Evolutionary conservation across 2,888 invertebrate species (phyloP).

Genomic region (Nezara viridula): DNA sequence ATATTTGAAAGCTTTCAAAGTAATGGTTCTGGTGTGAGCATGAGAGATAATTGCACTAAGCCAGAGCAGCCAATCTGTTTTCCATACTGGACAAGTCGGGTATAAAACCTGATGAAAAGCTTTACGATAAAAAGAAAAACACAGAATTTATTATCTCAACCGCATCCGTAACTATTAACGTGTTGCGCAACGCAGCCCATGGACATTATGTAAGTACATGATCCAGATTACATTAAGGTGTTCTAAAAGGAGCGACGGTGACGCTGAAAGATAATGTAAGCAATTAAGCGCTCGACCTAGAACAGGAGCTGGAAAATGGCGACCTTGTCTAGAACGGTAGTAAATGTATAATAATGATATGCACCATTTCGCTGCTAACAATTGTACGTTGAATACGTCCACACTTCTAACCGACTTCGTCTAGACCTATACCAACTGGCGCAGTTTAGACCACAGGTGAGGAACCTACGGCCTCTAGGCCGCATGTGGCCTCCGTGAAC

Average conservation of each 20-base stretch:
- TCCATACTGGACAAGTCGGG: not conserved
- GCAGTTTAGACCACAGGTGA: too few species aligned
- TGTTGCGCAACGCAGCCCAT: not conserved
- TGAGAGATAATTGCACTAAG: not conserved
- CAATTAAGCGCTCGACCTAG: not conserved
- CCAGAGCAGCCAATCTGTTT: not conserved
- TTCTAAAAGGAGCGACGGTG: not conserved
- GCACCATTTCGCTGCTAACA: not conserved
- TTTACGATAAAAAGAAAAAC: not conserved
- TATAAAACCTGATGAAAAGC: not conserved
- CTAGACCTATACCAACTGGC: not conserved
- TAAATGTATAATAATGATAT: not conserved
- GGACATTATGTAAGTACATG: not conserved
- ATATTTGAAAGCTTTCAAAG: not conserved
- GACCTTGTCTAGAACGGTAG: conserved; percentile 16
- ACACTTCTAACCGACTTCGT: not conserved
- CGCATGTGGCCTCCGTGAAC: too few species aligned
- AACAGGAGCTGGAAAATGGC: not conserved
- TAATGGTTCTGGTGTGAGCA: not conserved
- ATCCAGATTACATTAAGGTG: not conserved
- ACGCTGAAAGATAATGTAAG: not conserved
- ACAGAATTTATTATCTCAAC: not conserved
- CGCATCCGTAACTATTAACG: not conserved
- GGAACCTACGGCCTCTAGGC: too few species aligned
- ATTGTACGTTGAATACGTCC: not conserved